phyloP scores from a whole-genome alignment of 64 coral and sea anemone species.

The Porites australiensis region DNA sequence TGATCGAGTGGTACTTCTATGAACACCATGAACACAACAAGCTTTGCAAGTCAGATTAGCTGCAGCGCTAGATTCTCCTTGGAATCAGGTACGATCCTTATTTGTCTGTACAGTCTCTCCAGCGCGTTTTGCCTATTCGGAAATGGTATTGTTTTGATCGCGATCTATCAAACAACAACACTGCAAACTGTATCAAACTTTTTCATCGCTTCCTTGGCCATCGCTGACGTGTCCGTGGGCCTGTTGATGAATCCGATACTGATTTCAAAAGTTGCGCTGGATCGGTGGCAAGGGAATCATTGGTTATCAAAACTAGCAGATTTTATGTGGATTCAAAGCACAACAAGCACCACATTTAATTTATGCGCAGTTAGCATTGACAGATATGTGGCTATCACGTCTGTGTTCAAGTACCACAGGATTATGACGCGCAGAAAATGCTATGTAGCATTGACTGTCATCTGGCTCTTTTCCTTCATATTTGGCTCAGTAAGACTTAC shows the following conservation, averaged over 20 bases:
- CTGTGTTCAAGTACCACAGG: constrained; percentile 31
- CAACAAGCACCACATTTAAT: constrained; percentile 57
- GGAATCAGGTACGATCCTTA: neutral
- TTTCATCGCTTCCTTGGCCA: constrained; percentile 73
- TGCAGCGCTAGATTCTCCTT: neutral
- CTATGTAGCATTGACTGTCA: neutral
- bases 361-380: constrained; percentile 67
- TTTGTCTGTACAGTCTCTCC: constrained; percentile 36
- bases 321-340: constrained; percentile 73
- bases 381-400: constrained; percentile 47
- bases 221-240: constrained; percentile 67
- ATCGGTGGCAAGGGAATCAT: constrained; percentile 54
- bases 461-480: constrained; percentile 50
- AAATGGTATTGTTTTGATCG: constrained; percentile 66
- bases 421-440: constrained; percentile 27
- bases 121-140: constrained; percentile 28
- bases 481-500: constrained; percentile 42
- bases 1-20: neutral
- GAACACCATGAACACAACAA: neutral
- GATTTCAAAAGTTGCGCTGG: constrained; percentile 43
- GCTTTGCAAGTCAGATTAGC: neutral
- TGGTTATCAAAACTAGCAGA: constrained; percentile 57
- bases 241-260: constrained; percentile 81
- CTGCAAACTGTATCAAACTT: constrained; percentile 75
- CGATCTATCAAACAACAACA: constrained; percentile 52